These are phyloP conservation scores for Embidobia sp. DNA, from an alignment of 2,888 invertebrate species.

Conservation along the genomic window DNA sequence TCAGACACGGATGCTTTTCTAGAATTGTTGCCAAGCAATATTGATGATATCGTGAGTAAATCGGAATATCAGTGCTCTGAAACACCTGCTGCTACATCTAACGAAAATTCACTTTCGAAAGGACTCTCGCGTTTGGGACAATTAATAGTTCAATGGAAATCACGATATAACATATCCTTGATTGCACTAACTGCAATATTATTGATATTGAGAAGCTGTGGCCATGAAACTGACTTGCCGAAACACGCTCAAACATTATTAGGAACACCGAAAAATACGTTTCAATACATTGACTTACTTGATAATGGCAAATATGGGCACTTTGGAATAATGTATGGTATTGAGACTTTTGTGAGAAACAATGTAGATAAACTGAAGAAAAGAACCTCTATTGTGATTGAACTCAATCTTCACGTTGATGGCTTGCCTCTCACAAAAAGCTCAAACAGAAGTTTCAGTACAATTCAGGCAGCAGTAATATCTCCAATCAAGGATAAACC, in stretches of 20 bases:
- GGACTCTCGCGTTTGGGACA: background rate
- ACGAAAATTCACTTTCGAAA: background rate
- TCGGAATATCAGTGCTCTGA: too few species aligned
- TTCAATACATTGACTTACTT: background rate
- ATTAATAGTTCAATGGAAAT: background rate
- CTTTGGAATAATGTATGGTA: constrained; percentile 1
- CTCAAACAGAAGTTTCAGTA: background rate
- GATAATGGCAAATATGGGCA: constrained; percentile 9
- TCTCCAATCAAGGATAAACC: background rate
- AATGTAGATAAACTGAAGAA: background rate
- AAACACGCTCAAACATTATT: background rate
- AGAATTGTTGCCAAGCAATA: too few species aligned
- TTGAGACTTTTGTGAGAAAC: background rate
- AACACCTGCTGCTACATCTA: background rate
- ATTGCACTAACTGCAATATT: background rate
- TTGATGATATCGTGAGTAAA: too few species aligned
- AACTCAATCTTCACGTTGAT: background rate
- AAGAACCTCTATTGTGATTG: background rate
- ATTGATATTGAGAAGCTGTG: background rate
- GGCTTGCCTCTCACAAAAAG: constrained; percentile 3
- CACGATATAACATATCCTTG: background rate
- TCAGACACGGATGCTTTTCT: too few species aligned
- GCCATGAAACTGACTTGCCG: constrained; percentile 2
- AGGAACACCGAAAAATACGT: constrained; percentile 2
- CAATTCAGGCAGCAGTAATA: background rate